A percentile compares a stretch with the other conserved stretches of the same genome.
Evolutionary conservation across 2,888 invertebrate genomes (phyloP).

Genomic region (Lampropteryx suffumata): DNA sequence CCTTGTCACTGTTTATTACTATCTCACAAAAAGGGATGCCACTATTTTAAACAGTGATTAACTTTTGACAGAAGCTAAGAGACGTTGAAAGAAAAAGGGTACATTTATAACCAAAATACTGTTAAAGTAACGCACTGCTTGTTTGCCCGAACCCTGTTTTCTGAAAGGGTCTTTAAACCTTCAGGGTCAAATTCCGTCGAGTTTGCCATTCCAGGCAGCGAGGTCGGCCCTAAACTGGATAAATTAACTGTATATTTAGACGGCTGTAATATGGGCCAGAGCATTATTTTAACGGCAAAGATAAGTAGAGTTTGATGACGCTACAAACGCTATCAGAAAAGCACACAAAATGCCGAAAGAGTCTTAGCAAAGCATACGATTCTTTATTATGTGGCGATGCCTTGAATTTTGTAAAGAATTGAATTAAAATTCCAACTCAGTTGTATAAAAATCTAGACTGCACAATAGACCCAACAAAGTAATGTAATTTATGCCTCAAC

Average conservation of each 20-base stretch:
- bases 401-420: too few relatives aligned
- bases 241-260: slow-evolving; percentile 10
- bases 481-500: slow-evolving; percentile 5
- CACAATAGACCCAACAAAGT: slow-evolving; percentile 1
- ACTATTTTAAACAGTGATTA: too few relatives aligned
- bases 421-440: too few relatives aligned
- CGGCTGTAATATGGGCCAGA: slow-evolving; percentile 7
- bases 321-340: slow-evolving; percentile 8
- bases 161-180: not conserved
- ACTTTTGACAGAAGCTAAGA: too few relatives aligned
- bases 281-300: slow-evolving; percentile 15
- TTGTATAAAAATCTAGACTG: not conserved
- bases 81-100: too few relatives aligned
- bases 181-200: not conserved
- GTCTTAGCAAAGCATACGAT: too few relatives aligned
- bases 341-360: not conserved
- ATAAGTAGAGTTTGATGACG: slow-evolving; percentile 5
- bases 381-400: too few relatives aligned
- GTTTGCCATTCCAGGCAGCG: not conserved
- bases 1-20: too few relatives aligned
- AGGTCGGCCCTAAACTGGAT: not conserved
- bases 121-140: too few relatives aligned
- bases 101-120: too few relatives aligned
- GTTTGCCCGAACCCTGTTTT: too few relatives aligned
- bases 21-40: too few relatives aligned